Percentiles rank a stretch among this genome's conserved stretches.
Evolutionary conservation across 2,113 vertebrate genomes (phyloP).

Genomic region (Macrotis lagotis): DNA sequence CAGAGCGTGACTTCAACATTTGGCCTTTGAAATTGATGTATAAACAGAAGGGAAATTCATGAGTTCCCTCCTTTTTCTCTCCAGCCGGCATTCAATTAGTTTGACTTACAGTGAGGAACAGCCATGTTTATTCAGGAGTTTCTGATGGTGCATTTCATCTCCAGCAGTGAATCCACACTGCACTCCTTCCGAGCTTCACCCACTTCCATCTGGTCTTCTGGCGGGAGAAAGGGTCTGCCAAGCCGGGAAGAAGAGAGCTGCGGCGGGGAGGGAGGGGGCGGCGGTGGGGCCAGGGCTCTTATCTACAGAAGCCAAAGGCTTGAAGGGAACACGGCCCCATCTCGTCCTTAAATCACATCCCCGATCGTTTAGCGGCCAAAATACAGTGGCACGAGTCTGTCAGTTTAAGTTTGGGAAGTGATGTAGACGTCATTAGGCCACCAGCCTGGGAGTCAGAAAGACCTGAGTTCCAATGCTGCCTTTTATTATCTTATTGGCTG

Average conservation of each 20-base stretch:
- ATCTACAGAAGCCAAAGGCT: background rate
- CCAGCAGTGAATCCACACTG: background rate
- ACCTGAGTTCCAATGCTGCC: background rate
- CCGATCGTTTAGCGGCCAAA: background rate
- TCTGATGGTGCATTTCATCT: background rate
- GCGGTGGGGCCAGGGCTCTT: background rate
- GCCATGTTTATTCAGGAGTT: background rate
- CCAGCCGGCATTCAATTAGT: background rate
- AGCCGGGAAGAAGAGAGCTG: background rate
- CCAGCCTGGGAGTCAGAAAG: background rate
- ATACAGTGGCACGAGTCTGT: background rate
- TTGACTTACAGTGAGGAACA: background rate
- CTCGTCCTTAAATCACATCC: background rate
- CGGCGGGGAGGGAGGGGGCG: background rate
- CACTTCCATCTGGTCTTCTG: background rate
- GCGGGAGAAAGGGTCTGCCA: background rate
- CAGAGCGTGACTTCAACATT: background rate
- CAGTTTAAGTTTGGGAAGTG: background rate
- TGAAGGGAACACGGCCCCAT: background rate
- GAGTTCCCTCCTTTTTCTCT: background rate
- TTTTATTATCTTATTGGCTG: background rate
- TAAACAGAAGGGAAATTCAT: background rate
- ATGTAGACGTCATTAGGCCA: background rate
- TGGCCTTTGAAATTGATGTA: background rate
- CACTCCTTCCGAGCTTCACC: background rate